Percentiles rank a stretch among this genome's conserved stretches.
Conservation (phyloP, 1,140 invertebrate genomes). For the Palaemon carinicauda region DNA sequence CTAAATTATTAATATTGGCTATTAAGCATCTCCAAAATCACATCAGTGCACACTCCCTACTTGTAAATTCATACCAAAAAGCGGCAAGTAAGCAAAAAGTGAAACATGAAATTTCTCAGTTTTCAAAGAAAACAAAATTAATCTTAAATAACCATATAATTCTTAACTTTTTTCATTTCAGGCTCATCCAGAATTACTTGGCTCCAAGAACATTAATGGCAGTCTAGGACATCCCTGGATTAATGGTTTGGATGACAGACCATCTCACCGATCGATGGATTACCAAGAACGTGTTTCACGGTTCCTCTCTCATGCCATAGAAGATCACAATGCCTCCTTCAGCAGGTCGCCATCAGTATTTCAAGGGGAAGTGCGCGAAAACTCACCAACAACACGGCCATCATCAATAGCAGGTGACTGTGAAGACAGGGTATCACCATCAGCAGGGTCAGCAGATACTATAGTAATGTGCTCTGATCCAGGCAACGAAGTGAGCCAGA, state of each 20-base stretch:
- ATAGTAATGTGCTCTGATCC: neutral
- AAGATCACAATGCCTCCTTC: slow-evolving; percentile 13
- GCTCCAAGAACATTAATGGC: neutral
- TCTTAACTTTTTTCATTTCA: neutral
- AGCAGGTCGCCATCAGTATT: slow-evolving; percentile 15
- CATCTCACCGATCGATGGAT: slow-evolving; percentile 24
- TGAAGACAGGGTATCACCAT: no score
- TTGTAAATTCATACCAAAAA: no score
- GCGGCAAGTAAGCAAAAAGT: no score
- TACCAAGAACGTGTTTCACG: slow-evolving; percentile 29
- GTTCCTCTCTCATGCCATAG: slow-evolving; percentile 32
- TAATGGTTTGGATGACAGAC: neutral
- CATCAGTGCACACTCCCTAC: no score
- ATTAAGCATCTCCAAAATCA: no score
- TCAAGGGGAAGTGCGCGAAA: neutral
- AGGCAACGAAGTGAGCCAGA: neutral
- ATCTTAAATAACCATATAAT: no score
- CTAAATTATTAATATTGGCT: no score
- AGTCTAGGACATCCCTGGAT: slow-evolving; percentile 13
- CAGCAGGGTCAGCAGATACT: slow-evolving; percentile 10
- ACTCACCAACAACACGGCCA: neutral
- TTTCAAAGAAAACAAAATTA: no score
- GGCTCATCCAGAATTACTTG: slow-evolving; percentile 31
- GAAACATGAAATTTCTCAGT: no score
- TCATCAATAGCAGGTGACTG: neutral